Conservation (phyloP, 2,797 vertebrate genomes). For the Phrynocephalus vlangalii region DNA sequence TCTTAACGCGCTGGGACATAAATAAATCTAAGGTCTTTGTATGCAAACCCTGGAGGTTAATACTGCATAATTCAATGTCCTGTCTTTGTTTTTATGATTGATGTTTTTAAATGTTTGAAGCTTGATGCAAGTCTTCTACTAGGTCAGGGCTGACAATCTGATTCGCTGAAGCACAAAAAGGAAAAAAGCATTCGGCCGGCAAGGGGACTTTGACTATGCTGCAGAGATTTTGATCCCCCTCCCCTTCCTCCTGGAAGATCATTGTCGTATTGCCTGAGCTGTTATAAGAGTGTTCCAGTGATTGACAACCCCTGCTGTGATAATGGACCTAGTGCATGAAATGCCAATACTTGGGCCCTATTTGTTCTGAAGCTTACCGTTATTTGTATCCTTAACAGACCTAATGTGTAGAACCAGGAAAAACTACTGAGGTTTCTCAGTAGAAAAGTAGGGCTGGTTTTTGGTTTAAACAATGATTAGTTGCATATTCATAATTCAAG, state of each 20-base stretch:
- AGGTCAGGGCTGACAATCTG: conserved; percentile 85
- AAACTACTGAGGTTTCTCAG: conserved; percentile 79
- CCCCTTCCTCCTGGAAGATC: conserved; percentile 74
- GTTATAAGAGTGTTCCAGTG: conserved; percentile 79
- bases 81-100: conserved; percentile 94
- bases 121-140: conserved; percentile 85
- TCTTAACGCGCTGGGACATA: conserved; percentile 87
- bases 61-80: conserved; percentile 95
- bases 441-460: conserved; percentile 81
- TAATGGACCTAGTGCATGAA: conserved; percentile 83
- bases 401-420: conserved; percentile 78
- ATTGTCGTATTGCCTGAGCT: conserved; percentile 82
- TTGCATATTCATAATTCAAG: conserved; percentile 87
- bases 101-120: conserved; percentile 91
- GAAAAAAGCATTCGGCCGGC: conserved; percentile 77
- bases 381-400: conserved; percentile 86
- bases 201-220: conserved; percentile 81
- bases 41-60: conserved; percentile 96
- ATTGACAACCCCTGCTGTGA: conserved; percentile 84
- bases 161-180: conserved; percentile 77
- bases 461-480: conserved; percentile 81
- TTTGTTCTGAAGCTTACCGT: conserved; percentile 86
- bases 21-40: conserved; percentile 94
- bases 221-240: conserved; percentile 77
- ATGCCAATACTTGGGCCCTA: conserved; percentile 78